A percentile compares a stretch with the other conserved stretches of the same genome.
Conservation (phyloP, 2,113 vertebrate species). For the Struthio camelus region DNA sequence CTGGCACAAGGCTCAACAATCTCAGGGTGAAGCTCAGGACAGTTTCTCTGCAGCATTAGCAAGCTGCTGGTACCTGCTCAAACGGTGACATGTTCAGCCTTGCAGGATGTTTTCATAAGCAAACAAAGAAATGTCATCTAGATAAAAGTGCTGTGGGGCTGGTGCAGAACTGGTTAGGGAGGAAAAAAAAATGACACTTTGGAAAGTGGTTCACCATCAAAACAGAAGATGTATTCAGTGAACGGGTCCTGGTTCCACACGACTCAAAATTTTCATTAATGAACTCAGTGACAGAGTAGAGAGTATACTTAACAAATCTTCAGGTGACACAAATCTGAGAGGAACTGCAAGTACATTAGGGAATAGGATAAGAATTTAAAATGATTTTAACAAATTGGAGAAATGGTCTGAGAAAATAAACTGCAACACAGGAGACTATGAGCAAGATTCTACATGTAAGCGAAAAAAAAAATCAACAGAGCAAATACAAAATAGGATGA, state of each 20-base stretch:
- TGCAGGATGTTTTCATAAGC: neutral
- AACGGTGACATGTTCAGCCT: neutral
- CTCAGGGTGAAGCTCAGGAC: neutral
- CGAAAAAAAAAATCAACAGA: neutral
- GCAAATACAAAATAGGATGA: neutral
- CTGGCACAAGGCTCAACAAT: neutral
- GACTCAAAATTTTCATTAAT: neutral
- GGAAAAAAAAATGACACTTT: neutral
- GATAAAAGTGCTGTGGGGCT: neutral
- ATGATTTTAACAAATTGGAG: neutral
- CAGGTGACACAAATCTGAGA: neutral
- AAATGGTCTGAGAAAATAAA: neutral
- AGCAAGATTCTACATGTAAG: neutral
- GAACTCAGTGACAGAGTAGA: neutral
- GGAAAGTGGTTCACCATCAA: neutral
- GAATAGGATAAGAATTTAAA: neutral
- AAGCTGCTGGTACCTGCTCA: neutral
- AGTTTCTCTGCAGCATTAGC: neutral
- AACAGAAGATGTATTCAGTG: neutral
- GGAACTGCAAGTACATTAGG: neutral
- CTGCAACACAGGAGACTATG: neutral
- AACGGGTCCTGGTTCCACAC: rapidly evolving
- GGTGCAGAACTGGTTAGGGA: neutral
- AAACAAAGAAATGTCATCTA: neutral
- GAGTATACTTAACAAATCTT: neutral